These are phyloP conservation scores for Formica exsecta DNA, from an alignment of 1,140 invertebrate species.

Conservation along the genomic window DNA sequence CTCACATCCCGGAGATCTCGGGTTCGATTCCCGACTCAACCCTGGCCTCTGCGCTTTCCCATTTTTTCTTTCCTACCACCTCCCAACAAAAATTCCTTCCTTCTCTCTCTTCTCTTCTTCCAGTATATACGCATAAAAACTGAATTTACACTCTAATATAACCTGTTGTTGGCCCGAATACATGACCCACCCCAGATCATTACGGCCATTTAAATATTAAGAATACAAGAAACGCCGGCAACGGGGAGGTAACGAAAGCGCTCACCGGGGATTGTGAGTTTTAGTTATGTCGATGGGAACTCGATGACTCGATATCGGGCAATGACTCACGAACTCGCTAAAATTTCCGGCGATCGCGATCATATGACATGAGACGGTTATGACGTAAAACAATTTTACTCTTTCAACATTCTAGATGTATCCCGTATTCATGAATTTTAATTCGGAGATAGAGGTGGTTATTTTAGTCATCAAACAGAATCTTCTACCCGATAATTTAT, in stretches of 20 bases:
- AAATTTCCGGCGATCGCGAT: background rate
- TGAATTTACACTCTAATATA: too few relatives aligned
- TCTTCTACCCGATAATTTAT: background rate
- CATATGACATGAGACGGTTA: background rate
- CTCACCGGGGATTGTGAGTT: conserved; percentile 9
- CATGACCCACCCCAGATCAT: too few relatives aligned
- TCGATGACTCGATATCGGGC: conserved; percentile 7
- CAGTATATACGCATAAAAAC: too few relatives aligned
- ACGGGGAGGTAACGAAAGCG: conserved; percentile 25
- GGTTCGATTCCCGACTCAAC: too few relatives aligned
- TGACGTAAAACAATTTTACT: background rate
- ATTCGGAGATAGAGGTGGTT: background rate
- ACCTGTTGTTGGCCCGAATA: too few relatives aligned
- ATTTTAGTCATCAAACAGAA: background rate
- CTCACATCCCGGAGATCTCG: too few relatives aligned
- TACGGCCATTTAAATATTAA: too few relatives aligned
- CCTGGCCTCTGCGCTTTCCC: too few relatives aligned
- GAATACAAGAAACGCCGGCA: background rate
- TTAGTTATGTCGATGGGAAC: conserved; percentile 19
- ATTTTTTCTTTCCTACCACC: too few relatives aligned
- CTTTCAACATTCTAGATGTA: background rate
- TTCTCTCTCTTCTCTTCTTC: too few relatives aligned
- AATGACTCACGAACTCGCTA: conserved; percentile 3
- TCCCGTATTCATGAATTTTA: background rate
- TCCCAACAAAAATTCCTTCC: too few relatives aligned